Evolutionary conservation across 2,888 invertebrate species (phyloP).

Genomic region (Ophion costatus): DNA sequence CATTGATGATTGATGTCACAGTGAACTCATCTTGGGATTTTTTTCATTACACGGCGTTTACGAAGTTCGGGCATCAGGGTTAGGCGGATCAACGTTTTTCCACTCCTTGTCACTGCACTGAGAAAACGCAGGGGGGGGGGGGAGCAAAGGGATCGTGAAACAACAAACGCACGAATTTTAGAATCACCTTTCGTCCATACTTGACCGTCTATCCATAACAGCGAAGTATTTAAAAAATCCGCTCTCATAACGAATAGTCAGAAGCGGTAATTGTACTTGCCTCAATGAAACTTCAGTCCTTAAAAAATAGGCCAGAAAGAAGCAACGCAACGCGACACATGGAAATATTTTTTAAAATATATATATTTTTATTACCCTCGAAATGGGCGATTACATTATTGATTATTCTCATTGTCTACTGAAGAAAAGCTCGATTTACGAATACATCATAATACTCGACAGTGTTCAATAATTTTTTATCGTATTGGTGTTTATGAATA

Average conservation of each 20-base stretch:
- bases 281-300: too few species aligned
- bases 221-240: too few species aligned
- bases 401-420: background rate
- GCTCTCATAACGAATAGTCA: too few species aligned
- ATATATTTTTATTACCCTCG: constrained; percentile 38
- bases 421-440: constrained; percentile 47
- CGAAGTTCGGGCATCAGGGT: constrained; percentile 17
- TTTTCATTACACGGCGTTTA: constrained; percentile 1
- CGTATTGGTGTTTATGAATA: background rate
- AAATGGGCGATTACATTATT: constrained; percentile 36
- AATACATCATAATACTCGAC: constrained; percentile 15
- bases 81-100: constrained; percentile 35
- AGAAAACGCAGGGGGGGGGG: constrained; percentile 8
- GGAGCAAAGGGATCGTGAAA: constrained; percentile 35
- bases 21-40: constrained; percentile 27
- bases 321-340: background rate
- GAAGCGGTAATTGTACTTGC: too few species aligned
- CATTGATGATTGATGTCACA: constrained; percentile 28
- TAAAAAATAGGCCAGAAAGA: too few species aligned
- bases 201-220: background rate
- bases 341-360: background rate
- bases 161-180: constrained; percentile 49
- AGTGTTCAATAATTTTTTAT: constrained; percentile 1
- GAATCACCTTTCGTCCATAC: background rate
- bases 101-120: constrained; percentile 43